These are phyloP conservation scores for Leptoclinus maculatus DNA, from an alignment of 2,797 vertebrate species.

Conservation along the genomic window DNA sequence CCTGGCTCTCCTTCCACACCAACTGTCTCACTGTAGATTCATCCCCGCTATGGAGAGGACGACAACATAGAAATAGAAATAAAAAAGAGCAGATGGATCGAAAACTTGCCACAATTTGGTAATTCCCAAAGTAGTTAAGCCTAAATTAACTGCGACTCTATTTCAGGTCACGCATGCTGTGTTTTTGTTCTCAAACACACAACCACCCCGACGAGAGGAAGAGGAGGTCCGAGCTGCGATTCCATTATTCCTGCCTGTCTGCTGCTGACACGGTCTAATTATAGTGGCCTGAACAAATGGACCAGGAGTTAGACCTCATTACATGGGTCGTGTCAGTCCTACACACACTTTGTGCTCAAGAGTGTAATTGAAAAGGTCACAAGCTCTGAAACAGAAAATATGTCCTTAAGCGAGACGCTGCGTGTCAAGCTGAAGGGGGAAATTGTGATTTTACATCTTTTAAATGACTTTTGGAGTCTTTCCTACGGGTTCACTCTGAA, in stretches of 20 bases:
- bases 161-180: background rate
- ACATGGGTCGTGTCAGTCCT: conserved; percentile 15
- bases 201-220: background rate
- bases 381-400: background rate
- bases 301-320: conserved; percentile 29
- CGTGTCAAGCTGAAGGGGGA: background rate
- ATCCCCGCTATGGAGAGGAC: background rate
- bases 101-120: background rate
- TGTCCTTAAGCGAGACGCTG: background rate
- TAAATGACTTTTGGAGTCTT: background rate
- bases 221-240: conserved; percentile 16
- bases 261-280: conserved; percentile 20
- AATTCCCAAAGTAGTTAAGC: background rate
- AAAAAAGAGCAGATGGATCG: background rate
- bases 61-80: background rate
- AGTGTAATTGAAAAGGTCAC: conserved; percentile 29
- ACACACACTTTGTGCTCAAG: background rate
- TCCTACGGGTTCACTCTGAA: background rate
- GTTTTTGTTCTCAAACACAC: background rate
- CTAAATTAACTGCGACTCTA: background rate
- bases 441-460: background rate
- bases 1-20: conserved; percentile 12
- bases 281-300: conserved; percentile 25
- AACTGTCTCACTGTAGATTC: background rate
- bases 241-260: conserved; percentile 27